phyloP scores from a whole-genome alignment of 2,888 invertebrate species.

The Philereme vetulata region DNA sequence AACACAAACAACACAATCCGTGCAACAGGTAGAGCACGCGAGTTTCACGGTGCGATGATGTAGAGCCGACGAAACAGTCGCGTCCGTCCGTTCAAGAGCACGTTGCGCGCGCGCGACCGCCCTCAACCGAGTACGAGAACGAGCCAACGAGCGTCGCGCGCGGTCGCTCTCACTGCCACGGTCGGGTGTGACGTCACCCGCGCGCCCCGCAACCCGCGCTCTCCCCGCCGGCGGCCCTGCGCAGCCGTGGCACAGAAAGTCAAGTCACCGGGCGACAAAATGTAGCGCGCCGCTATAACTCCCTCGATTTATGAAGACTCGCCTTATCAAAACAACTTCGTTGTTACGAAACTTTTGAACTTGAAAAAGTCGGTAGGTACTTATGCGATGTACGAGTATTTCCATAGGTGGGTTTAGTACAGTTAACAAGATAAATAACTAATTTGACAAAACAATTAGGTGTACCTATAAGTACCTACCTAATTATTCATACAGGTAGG shows the following conservation, averaged over 20 bases:
- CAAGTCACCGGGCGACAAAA: slow-evolving; percentile 73
- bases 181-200: slow-evolving; percentile 80
- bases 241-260: slow-evolving; percentile 80
- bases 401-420: background rate
- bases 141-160: slow-evolving; percentile 67
- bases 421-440: background rate
- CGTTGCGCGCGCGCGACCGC: slow-evolving; percentile 79
- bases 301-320: slow-evolving; percentile 75
- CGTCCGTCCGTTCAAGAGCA: slow-evolving; percentile 60
- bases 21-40: slow-evolving; percentile 68
- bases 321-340: slow-evolving; percentile 74
- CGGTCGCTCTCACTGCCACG: slow-evolving; percentile 83
- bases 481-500: background rate
- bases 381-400: background rate
- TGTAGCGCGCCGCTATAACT: slow-evolving; percentile 78
- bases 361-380: slow-evolving; percentile 58
- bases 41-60: slow-evolving; percentile 56
- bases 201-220: slow-evolving; percentile 44
- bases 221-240: slow-evolving; percentile 52
- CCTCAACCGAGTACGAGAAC: slow-evolving; percentile 78
- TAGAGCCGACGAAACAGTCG: slow-evolving; percentile 56
- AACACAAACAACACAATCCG: slow-evolving; percentile 67
- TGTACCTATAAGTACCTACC: background rate
- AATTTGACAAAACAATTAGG: background rate
- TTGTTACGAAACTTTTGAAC: slow-evolving; percentile 70